Percentiles rank a stretch among this genome's conserved stretches.
Conservation (phyloP, 2,797 vertebrate species). For the Clamator glandarius region DNA sequence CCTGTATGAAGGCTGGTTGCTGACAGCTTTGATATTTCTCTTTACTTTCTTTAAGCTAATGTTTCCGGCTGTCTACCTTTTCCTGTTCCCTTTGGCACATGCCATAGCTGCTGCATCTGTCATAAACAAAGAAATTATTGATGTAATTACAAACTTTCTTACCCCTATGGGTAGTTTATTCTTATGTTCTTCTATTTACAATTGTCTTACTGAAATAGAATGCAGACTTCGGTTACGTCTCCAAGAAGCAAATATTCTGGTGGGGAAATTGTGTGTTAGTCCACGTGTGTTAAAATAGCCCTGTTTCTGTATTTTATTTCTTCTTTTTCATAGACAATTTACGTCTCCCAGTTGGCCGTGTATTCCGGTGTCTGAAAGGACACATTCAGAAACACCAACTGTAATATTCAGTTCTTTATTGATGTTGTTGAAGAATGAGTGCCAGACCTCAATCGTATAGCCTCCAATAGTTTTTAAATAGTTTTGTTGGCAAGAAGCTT, state of each 20-base stretch:
- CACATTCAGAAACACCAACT: background rate
- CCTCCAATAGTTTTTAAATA: conserved; percentile 49
- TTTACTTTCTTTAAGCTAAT: background rate
- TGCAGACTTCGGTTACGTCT: background rate
- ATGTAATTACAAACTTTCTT: background rate
- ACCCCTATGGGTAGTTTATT: background rate
- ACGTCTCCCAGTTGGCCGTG: accelerated
- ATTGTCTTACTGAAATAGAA: background rate
- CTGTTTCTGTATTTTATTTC: background rate
- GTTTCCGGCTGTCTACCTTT: background rate
- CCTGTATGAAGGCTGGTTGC: background rate
- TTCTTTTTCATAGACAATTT: background rate
- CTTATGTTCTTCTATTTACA: background rate
- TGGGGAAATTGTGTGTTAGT: background rate
- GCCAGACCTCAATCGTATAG: conserved; percentile 22
- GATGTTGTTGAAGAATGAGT: background rate
- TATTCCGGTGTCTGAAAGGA: conserved; percentile 4
- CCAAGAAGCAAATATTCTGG: background rate
- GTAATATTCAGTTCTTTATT: background rate
- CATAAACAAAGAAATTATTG: background rate
- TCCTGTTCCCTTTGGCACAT: background rate
- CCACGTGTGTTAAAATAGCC: background rate
- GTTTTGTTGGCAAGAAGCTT: conserved; percentile 57
- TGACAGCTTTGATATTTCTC: background rate
- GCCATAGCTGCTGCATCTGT: background rate